phyloP scores from a whole-genome alignment of 2,797 vertebrate genomes.

The Mycteria americana region DNA sequence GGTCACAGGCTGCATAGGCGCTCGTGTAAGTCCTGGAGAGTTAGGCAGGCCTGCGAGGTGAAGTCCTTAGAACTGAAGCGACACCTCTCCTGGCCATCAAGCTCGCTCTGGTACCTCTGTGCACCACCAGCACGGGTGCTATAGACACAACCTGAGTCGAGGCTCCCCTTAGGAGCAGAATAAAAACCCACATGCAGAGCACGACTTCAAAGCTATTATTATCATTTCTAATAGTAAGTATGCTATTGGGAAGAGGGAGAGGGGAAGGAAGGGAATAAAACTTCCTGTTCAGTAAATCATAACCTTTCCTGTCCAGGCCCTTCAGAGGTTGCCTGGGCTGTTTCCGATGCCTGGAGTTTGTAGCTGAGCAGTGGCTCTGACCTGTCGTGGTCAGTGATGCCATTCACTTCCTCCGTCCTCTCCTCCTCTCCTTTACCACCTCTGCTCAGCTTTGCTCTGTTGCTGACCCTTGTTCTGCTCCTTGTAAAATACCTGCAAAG shows the following conservation, averaged over 20 bases:
- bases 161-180: not conserved
- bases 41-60: not conserved
- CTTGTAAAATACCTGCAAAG: not conserved
- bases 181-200: not conserved
- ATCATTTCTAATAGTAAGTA: not conserved
- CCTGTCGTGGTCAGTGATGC: not conserved
- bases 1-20: not conserved
- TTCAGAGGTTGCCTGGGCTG: not conserved
- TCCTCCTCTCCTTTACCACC: not conserved
- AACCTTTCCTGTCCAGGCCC: not conserved
- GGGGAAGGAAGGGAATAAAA: not conserved
- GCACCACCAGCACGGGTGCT: rapidly evolving
- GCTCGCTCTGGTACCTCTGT: not conserved
- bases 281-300: not conserved
- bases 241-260: not conserved
- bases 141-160: rapidly evolving
- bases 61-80: not conserved
- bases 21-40: not conserved
- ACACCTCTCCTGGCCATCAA: not conserved
- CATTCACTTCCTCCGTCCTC: not conserved
- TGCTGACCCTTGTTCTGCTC: not conserved
- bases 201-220: not conserved
- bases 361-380: not conserved
- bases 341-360: not conserved
- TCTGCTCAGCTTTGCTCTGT: not conserved